Base-by-base conservation (phyloP, 2,888 invertebrate genomes). In the Lypha dubia region DNA sequence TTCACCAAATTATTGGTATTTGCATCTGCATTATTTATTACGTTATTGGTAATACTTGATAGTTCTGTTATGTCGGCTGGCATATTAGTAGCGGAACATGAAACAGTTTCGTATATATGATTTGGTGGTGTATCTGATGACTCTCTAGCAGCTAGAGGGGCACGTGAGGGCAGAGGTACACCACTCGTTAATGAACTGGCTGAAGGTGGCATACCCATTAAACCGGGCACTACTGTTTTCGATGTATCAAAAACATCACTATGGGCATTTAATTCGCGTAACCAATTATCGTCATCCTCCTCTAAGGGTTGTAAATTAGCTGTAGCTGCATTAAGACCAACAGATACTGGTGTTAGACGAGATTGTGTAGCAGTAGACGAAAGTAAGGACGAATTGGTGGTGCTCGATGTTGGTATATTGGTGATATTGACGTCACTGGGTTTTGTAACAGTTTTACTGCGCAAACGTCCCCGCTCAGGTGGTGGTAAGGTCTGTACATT, bases 401-500 rank as follows among this genome's bases (percentile, higher is more conserved):
- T 51, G 35, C 58, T 58, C 6, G 81, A 41, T 13, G 68, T 71
- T 17, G 84, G 44, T 68, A 83, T 51, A 58, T 60, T 71, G 8
- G 60, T 7, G 22, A 71, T 60, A 15, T 73, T n/a, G 1, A 79
- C 51, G 8, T 76, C 87, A 9, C 56, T 79, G 28, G 70, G 79
- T 87, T 91, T 92, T 53, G 84, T 89, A 67, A 90, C 90, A 24
- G 77, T 81, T 81, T 92, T 91, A 87, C 92, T 89, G 6, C 92
- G 90, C 13, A 91, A 91, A 71, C 92, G 91, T 53, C 92, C 90
- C 3, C 92, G 91, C 68, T 92, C 92, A 0, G 92, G 92, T 5
- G 92, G 92, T 41, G 92, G 92, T 85, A 92, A 88, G 44, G 92
- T 89, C 90, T 91, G 82, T 0, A 81, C 3, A 13, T 28, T 7